Evolutionary conservation across 1,140 invertebrate genomes (phyloP), one percentile per base, ranked within the genome.

Genomic region (Mizuhopecten yessoensis): DNA sequence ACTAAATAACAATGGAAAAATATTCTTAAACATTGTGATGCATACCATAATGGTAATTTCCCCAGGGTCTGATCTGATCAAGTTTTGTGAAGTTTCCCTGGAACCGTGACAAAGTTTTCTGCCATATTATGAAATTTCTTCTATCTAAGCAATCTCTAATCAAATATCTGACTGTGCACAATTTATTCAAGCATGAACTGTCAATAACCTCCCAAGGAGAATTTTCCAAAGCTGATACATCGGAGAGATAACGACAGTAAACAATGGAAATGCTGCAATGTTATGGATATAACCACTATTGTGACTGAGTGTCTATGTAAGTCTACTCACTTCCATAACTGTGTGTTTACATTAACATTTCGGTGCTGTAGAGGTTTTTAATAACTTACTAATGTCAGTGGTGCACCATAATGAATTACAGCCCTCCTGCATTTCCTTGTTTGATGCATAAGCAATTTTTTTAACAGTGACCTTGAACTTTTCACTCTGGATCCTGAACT

Each of bases 101-200:
- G n/a, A n/a, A n/a, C n/a, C n/a, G n/a, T n/a, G n/a, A n/a, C n/a
- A n/a, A n/a, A n/a, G n/a, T n/a, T n/a, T n/a, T n/a, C n/a, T 3
- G n/a, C 57, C n/a, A 7, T 75, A 75, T 29, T 75, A 5, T 29
- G 5, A 75, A 75, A 29, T 29, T 75, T 39, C 29, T 75, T 75
- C 57, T 75, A 29, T 29, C n/a, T 75, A 75, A 75, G 17, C n/a
- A 75, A 75, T 75, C 57, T 75, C 23, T 75, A 75, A 75, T 75
- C 29, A 75, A 75, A 75, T 75, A n/a, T 29, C 57, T n/a, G 57
- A 75, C n/a, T 9, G 9, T 2, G 57, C 5, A 75, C 57, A 75
- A 9, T 29, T 0, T 11, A 29, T 13, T 17, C 57, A 75, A n/a
- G 23, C 57, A 75, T 75, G 23, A n/a, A 29, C 57, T 75, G 57